phyloP scores from a whole-genome alignment of 2,888 invertebrate species.

The Congeria kusceri region DNA sequence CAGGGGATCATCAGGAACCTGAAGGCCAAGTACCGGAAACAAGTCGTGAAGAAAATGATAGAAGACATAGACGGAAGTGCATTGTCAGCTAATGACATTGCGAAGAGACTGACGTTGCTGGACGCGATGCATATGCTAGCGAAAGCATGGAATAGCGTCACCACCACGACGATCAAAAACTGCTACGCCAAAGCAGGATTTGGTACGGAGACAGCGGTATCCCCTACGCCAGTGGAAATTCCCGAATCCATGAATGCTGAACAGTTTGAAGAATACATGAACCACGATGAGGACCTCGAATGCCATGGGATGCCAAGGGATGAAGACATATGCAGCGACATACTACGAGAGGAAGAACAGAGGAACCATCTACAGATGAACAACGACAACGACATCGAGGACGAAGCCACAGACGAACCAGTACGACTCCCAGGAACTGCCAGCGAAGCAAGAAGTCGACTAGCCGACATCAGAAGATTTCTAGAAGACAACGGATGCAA shows the following conservation, averaged over 20 bases:
- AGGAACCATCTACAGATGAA: not conserved
- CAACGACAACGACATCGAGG: not conserved
- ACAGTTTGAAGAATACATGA: constrained; percentile 18
- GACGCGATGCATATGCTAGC: constrained; percentile 29
- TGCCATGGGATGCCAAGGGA: constrained; percentile 17
- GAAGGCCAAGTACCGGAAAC: constrained; percentile 21
- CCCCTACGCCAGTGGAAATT: not conserved
- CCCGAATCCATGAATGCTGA: constrained; percentile 7
- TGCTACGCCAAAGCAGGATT: constrained; percentile 41
- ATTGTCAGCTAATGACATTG: constrained; percentile 6
- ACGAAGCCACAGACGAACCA: not conserved
- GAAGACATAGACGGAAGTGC: constrained; percentile 7
- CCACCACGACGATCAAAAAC: constrained; percentile 18
- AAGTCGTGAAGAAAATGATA: constrained; percentile 27
- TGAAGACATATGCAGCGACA: constrained; percentile 8
- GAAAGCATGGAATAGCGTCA: constrained; percentile 32
- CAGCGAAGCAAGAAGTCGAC: not conserved
- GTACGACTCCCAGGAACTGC: not conserved
- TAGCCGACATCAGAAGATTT: not conserved
- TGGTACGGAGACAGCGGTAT: not conserved
- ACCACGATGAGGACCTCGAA: constrained; percentile 15
- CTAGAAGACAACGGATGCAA: not conserved
- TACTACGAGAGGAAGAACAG: not conserved
- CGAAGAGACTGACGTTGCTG: constrained; percentile 21
- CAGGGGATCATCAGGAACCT: constrained; percentile 42